These are phyloP conservation scores for Cydia pomonella DNA, from an alignment of 1,140 invertebrate genomes.

Conservation along the genomic window DNA sequence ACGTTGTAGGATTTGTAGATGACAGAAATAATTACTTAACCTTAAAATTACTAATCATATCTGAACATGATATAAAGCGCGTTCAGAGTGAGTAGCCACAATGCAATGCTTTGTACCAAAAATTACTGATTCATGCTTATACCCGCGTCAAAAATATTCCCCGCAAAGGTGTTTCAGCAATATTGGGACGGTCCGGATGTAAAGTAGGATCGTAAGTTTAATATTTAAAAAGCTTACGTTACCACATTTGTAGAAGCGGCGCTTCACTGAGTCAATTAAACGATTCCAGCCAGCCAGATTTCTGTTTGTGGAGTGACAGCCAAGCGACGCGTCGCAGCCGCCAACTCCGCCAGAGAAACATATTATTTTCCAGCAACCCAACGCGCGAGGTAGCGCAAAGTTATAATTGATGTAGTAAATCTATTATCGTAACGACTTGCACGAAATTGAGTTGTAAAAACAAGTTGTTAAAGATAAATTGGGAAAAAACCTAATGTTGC, in stretches of 20 bases:
- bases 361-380: slow-evolving; percentile 4
- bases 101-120: no score
- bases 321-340: slow-evolving; percentile 24
- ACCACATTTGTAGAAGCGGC: slow-evolving; percentile 8
- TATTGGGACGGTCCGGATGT: not conserved
- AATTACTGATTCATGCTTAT: no score
- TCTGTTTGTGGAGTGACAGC: slow-evolving; percentile 24
- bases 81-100: no score
- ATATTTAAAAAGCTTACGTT: slow-evolving; percentile 21
- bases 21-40: no score
- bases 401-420: slow-evolving; percentile 31
- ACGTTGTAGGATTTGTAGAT: no score
- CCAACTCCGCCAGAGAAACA: slow-evolving; percentile 18
- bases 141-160: no score
- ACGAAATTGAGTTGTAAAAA: slow-evolving; percentile 31
- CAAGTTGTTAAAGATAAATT: slow-evolving; percentile 31
- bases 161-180: not conserved
- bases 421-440: slow-evolving; percentile 30
- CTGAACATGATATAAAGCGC: no score
- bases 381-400: slow-evolving; percentile 12
- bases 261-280: slow-evolving; percentile 24
- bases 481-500: slow-evolving; percentile 29
- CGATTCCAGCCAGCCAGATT: slow-evolving; percentile 24
- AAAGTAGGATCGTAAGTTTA: not conserved
- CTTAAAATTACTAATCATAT: no score